Conservation (phyloP, 2,113 vertebrate species). For the Sarotherodon lohbergeri region DNA sequence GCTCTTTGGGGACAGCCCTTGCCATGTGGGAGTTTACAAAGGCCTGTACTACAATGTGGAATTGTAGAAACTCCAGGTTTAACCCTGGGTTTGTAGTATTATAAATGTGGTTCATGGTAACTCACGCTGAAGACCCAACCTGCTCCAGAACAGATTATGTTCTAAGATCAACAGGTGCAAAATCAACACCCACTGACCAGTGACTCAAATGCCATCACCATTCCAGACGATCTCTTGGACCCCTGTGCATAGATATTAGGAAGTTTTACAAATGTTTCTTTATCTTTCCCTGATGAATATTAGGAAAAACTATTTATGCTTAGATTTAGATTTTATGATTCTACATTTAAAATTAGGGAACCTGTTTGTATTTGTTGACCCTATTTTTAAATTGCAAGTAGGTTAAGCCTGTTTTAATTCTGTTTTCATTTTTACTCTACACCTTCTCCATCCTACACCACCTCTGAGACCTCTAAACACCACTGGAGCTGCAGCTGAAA, state of each 20-base stretch:
- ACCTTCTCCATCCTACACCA: not conserved
- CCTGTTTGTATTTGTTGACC: not conserved
- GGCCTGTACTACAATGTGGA: not conserved
- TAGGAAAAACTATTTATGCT: not conserved
- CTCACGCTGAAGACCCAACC: not conserved
- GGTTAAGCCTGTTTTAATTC: not conserved
- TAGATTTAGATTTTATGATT: not conserved
- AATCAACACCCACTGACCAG: not conserved
- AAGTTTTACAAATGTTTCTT: not conserved
- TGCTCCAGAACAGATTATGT: not conserved
- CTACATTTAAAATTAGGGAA: not conserved
- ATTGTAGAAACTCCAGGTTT: not conserved
- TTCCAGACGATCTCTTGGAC: not conserved
- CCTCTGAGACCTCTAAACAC: not conserved
- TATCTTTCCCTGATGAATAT: not conserved
- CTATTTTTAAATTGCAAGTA: not conserved
- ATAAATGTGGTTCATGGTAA: not conserved
- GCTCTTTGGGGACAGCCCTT: not conserved
- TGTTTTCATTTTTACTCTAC: not conserved
- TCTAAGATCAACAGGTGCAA: not conserved
- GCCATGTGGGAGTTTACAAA: not conserved
- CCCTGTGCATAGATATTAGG: not conserved
- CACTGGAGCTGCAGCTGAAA: accelerated
- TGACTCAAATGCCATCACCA: not conserved
- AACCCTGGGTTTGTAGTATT: not conserved